A percentile compares a stretch with the other conserved stretches of the same genome.
Evolutionary conservation across 2,113 vertebrate genomes (phyloP).

Genomic region (Dipodomys merriami): DNA sequence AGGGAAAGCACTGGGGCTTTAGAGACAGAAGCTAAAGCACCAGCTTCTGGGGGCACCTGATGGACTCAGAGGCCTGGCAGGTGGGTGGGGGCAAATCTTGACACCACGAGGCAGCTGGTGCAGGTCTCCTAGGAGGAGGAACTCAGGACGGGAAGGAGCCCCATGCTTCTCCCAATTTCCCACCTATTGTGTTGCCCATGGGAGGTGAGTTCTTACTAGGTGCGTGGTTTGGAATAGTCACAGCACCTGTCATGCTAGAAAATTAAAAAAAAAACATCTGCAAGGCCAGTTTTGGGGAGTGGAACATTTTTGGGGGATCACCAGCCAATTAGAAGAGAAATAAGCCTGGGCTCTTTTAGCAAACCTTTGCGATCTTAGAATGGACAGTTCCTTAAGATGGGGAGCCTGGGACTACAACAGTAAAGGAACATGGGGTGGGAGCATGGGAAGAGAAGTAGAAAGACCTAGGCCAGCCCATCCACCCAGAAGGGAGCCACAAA

Average conservation of each 20-base stretch:
- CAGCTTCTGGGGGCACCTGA: background rate
- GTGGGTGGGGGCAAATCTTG: background rate
- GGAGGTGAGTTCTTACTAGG: background rate
- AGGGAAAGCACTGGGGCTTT: background rate
- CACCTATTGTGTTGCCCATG: background rate
- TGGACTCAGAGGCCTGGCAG: background rate
- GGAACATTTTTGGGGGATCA: background rate
- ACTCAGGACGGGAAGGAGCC: background rate
- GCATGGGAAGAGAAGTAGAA: background rate
- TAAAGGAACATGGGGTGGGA: background rate
- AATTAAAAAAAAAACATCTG: background rate
- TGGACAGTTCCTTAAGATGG: background rate
- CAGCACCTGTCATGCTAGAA: background rate
- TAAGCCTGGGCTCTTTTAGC: background rate
- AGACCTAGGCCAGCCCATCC: background rate
- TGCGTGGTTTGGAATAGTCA: background rate
- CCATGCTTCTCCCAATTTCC: background rate
- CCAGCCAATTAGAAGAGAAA: slow-evolving; percentile 18
- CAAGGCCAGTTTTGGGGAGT: slow-evolving; percentile 12
- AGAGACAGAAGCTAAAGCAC: background rate
- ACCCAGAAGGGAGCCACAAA: background rate
- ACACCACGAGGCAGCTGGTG: background rate
- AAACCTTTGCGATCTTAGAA: background rate
- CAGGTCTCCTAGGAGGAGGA: background rate
- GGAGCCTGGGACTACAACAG: background rate